Evolutionary conservation across 2,797 vertebrate genomes (phyloP), one percentile per base, ranked within the genome.

Genomic region (Limnodromus scolopaceus): DNA sequence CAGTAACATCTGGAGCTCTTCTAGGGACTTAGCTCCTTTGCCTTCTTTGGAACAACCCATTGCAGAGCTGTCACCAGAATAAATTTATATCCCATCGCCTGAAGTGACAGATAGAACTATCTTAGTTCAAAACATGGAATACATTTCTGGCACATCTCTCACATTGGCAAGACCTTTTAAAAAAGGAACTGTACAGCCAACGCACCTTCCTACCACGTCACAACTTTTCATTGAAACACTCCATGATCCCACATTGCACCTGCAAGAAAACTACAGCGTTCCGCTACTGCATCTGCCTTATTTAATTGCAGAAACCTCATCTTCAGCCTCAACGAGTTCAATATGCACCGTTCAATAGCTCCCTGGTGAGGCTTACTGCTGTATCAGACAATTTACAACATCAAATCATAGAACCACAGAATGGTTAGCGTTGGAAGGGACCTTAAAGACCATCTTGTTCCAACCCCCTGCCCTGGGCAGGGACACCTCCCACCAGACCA

Each of bases 1-100:
- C 72, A 79, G 61, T 51, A 96, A 92, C 89, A 85, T 88, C 88
- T 96, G 93, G 86, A 95, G 82, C 66, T 87, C 60, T 95, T 65
- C 63, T 87, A 51, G 61, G 55, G 45, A 49, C 54, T 83, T 24
- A 68, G 30, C 41, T 49, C 32, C 74, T 92, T 66, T 54, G 88
- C 65, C 77, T 74, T 60, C 74, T 89, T 80, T 75, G 60, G 71
- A 93, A 69, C 23, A 78, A 30, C 13, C 27, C 51, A 66, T 4
- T 11, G 77, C 41, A 60, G 49, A 92, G 53, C 89, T 81, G 48
- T 34, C 53, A 69, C 25, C 63, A 60, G 24, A 55, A 68, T 18
- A 77, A 72, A 77, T 80, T 51, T 38, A 64, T n/a, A 41, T 28
- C 45, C 36, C 45, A 34, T 13, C 1, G 4, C 30, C 38, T 60